Percentiles rank a stretch among this genome's conserved stretches.
phyloP scores from a whole-genome alignment of 2,797 vertebrate genomes.

The Atherinosoma microstoma region DNA sequence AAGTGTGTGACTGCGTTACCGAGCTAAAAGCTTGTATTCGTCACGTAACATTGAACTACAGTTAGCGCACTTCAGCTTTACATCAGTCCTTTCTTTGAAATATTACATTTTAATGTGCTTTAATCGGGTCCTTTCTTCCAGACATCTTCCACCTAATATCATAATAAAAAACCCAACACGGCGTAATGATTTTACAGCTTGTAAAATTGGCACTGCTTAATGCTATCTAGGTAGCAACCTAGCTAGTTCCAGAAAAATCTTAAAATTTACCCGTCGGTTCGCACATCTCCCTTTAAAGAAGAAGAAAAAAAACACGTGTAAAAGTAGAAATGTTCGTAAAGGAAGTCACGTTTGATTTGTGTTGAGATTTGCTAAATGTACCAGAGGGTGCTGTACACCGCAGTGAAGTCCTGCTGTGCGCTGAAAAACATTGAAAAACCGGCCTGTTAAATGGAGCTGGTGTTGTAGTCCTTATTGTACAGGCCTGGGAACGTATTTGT shows the following conservation, averaged over 20 bases:
- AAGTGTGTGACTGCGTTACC: slow-evolving; percentile 66
- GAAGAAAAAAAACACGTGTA: neutral
- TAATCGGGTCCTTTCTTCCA: too few relatives aligned
- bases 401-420: neutral
- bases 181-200: neutral
- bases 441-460: slow-evolving; percentile 17
- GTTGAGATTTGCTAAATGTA: rapidly evolving
- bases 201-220: neutral
- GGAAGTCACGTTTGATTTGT: neutral
- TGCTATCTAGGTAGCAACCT: slow-evolving; percentile 29
- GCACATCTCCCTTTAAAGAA: neutral
- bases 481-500: neutral
- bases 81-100: neutral
- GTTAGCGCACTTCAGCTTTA: neutral
- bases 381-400: rapidly evolving
- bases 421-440: neutral
- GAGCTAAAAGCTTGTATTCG: slow-evolving; percentile 55
- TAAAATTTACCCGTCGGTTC: slow-evolving; percentile 3
- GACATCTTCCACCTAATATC: neutral
- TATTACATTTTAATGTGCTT: neutral
- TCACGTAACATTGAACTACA: slow-evolving; percentile 50
- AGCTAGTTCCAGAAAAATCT: slow-evolving; percentile 58
- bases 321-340: neutral
- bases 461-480: neutral
- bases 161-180: rapidly evolving